A percentile compares a stretch with the other conserved stretches of the same genome.
Conservation (phyloP, 2,113 vertebrate genomes). For the Glaucomys volans region DNA sequence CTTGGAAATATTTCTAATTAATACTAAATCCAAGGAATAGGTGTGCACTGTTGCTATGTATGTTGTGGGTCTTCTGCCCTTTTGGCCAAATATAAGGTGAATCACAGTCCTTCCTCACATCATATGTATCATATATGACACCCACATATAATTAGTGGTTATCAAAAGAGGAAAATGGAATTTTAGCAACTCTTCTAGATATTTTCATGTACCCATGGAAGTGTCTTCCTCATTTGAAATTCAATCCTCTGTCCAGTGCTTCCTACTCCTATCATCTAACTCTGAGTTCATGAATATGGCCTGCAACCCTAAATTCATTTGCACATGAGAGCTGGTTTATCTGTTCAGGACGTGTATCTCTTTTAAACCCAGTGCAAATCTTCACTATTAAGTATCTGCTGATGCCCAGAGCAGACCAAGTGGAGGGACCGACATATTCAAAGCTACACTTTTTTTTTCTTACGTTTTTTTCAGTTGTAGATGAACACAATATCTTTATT, state of each 20-base stretch:
- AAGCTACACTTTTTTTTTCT: not conserved
- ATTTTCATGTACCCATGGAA: not conserved
- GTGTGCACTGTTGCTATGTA: not conserved
- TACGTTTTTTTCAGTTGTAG: no score
- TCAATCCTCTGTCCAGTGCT: not conserved
- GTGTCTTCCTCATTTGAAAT: slow-evolving; percentile 22
- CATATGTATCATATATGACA: no score
- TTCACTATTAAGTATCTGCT: not conserved
- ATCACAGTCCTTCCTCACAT: not conserved
- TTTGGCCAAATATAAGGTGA: not conserved
- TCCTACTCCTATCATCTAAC: not conserved
- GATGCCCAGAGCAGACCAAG: not conserved
- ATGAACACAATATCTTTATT: no score
- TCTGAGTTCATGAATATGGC: not conserved
- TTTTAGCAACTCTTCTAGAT: not conserved
- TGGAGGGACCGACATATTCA: not conserved
- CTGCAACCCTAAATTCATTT: not conserved
- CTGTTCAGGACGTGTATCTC: not conserved
- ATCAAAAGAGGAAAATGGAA: not conserved
- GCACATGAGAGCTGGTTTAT: not conserved
- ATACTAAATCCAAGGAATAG: not conserved
- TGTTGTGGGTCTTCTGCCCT: not conserved
- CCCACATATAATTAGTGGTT: not conserved
- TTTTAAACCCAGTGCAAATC: not conserved
- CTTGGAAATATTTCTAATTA: slow-evolving; percentile 6